Conservation (phyloP, 2,888 invertebrate genomes). For the Luperina nickerlii region DNA sequence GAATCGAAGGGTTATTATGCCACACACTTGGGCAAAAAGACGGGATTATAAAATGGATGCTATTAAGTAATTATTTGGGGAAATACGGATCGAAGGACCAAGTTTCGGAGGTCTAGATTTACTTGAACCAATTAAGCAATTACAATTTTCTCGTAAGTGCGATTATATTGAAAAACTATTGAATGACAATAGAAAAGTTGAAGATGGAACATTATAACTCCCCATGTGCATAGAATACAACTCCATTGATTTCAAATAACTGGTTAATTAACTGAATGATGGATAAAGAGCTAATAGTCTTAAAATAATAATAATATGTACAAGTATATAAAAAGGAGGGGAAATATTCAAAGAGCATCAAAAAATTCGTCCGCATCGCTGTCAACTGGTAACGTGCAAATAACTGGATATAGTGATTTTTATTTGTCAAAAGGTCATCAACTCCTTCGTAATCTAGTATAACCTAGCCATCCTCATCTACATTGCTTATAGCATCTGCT, state of each 20-base stretch:
- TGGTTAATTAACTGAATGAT: too few relatives aligned
- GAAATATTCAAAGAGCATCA: too few relatives aligned
- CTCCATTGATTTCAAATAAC: background rate
- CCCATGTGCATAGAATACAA: background rate
- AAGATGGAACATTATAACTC: background rate
- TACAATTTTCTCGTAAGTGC: background rate
- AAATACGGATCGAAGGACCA: background rate
- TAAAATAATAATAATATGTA: too few relatives aligned
- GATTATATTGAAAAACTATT: background rate
- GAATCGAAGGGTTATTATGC: conserved; percentile 42
- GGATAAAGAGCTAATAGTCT: too few relatives aligned
- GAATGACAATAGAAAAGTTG: background rate
- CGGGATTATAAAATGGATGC: background rate
- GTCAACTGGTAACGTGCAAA: too few relatives aligned
- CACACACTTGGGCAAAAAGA: conserved; percentile 40
- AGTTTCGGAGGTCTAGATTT: background rate
- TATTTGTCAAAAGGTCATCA: background rate
- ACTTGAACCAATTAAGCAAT: too few relatives aligned
- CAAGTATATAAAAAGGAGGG: too few relatives aligned
- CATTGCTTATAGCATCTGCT: background rate
- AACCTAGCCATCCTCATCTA: background rate
- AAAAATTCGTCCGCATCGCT: too few relatives aligned
- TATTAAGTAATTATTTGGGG: background rate
- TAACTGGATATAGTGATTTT: background rate
- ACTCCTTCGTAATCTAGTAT: background rate